Conservation (phyloP, 2,888 invertebrate species). For the Osedax fenrisi region DNA sequence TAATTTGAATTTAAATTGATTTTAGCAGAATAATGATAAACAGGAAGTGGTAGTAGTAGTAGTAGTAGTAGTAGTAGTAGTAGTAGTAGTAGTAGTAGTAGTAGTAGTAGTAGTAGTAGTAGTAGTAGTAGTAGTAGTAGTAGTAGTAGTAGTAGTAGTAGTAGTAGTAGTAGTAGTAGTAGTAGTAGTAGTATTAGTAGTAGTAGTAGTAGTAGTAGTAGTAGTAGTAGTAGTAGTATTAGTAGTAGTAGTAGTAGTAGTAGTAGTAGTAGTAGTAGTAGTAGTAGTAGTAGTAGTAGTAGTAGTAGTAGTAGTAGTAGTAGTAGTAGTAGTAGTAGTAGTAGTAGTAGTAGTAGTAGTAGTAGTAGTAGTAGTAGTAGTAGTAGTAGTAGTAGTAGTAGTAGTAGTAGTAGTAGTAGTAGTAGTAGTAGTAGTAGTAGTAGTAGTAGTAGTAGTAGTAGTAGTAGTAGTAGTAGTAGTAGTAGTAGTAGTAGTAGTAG, state of each 20-base stretch:
- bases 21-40: neutral
- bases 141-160: conserved; percentile 15
- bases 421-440: conserved; percentile 17
- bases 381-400: conserved; percentile 15
- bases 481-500: conserved; percentile 19
- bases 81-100: conserved; percentile 19
- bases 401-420: conserved; percentile 19
- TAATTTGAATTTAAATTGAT: no score
- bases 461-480: conserved; percentile 19
- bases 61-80: conserved; percentile 19
- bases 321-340: conserved; percentile 17
- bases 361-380: conserved; percentile 19
- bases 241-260: conserved; percentile 15
- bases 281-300: conserved; percentile 16
- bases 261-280: conserved; percentile 15
- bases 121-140: conserved; percentile 19
- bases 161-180: conserved; percentile 19
- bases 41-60: conserved; percentile 1
- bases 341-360: conserved; percentile 19
- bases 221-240: conserved; percentile 12
- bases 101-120: conserved; percentile 19
- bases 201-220: conserved; percentile 8
- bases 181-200: conserved; percentile 15
- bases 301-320: conserved; percentile 15
- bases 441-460: conserved; percentile 17